These are phyloP conservation scores for Microcebus jonahi DNA, from an alignment of 2,113 vertebrate genomes.

Conservation along the genomic window DNA sequence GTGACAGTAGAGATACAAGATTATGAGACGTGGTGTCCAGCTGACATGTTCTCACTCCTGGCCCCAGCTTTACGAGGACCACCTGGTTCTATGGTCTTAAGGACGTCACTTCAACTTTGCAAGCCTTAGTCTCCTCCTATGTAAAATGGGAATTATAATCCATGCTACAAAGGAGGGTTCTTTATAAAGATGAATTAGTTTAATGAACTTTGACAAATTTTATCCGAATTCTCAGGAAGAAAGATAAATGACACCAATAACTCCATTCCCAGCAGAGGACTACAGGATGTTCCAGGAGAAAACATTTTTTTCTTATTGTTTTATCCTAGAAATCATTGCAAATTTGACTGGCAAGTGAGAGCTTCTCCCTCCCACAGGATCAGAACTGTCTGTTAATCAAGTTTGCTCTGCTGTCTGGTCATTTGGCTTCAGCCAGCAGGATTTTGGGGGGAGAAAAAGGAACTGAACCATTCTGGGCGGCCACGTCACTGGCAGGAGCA, in stretches of 20 bases:
- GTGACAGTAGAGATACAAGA: not conserved
- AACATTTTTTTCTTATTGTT: not conserved
- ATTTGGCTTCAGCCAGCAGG: not conserved
- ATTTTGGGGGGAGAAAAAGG: not conserved
- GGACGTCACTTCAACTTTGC: not conserved
- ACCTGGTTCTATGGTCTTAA: not conserved
- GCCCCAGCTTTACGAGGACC: no score
- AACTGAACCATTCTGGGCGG: not conserved
- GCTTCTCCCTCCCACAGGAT: not conserved
- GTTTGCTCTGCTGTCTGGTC: not conserved
- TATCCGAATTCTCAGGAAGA: not conserved
- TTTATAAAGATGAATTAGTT: not conserved
- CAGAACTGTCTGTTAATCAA: conserved; percentile 35
- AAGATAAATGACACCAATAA: not conserved
- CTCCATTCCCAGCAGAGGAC: not conserved
- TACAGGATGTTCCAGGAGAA: not conserved
- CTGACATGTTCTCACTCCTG: not conserved
- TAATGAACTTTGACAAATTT: not conserved
- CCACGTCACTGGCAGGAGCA: not conserved
- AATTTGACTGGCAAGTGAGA: conserved; percentile 3
- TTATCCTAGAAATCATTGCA: not conserved
- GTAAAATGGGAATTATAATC: not conserved
- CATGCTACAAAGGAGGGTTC: not conserved
- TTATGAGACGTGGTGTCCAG: not conserved
- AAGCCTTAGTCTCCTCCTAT: not conserved